Evolutionary conservation across 2,113 vertebrate genomes (phyloP).

Genomic region (Sylvietta virens): DNA sequence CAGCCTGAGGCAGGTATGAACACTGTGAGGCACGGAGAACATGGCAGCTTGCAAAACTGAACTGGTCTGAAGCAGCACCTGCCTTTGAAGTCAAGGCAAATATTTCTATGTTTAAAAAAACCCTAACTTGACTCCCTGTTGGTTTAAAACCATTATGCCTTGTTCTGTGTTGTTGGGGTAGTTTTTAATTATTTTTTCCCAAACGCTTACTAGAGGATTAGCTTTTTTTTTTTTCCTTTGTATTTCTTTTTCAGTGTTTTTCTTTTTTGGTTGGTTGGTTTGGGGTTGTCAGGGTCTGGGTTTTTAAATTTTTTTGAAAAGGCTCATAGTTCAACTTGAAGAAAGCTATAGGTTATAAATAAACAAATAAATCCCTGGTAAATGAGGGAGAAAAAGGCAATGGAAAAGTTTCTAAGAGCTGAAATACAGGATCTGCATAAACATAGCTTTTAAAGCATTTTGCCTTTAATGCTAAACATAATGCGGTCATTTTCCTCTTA

Average conservation of each 20-base stretch:
- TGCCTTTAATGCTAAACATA: background rate
- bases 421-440: background rate
- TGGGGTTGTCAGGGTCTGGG: background rate
- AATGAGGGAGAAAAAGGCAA: background rate
- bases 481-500: background rate
- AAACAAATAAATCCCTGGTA: background rate
- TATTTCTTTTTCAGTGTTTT: background rate
- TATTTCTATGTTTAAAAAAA: background rate
- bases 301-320: background rate
- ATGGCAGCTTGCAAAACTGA: background rate
- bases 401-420: background rate
- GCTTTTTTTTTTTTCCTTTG: background rate
- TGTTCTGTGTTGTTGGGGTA: background rate
- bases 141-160: background rate
- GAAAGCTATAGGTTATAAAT: background rate
- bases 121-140: background rate
- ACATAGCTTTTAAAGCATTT: background rate
- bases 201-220: background rate
- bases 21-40: background rate
- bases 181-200: background rate
- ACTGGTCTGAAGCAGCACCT: background rate
- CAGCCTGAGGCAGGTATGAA: rapidly evolving
- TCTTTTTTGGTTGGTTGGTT: background rate
- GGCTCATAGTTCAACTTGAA: background rate
- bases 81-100: background rate